A percentile compares a stretch with the other conserved stretches of the same genome.
Conservation (phyloP, 2,113 vertebrate genomes). For the Semnopithecus entellus region DNA sequence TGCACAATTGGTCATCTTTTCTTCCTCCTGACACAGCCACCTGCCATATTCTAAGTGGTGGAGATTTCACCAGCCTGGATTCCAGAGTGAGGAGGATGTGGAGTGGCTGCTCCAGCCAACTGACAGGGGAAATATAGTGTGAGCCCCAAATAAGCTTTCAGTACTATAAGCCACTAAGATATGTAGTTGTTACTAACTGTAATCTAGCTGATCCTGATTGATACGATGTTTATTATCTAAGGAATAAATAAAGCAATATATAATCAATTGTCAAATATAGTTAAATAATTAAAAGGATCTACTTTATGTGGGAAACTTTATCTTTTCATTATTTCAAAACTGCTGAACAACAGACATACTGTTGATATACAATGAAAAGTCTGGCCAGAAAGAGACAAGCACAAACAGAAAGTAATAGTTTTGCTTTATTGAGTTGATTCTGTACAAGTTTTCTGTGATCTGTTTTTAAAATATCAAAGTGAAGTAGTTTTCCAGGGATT, state of each 20-base stretch:
- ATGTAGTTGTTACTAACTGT: not conserved
- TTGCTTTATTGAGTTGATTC: conserved; percentile 16
- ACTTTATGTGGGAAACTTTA: not conserved
- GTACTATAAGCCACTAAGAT: not conserved
- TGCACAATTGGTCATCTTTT: not conserved
- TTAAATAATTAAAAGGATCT: not conserved
- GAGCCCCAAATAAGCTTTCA: not conserved
- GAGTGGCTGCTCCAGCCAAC: not conserved
- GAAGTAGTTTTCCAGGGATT: not conserved
- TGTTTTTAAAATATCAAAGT: not conserved
- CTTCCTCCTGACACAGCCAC: not conserved
- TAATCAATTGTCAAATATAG: not conserved
- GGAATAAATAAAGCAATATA: not conserved
- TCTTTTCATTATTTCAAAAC: not conserved
- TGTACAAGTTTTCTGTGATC: not conserved
- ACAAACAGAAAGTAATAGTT: not conserved
- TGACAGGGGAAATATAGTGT: not conserved
- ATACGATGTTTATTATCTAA: not conserved
- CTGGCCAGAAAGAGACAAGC: not conserved
- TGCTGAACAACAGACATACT: not conserved
- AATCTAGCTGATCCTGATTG: not conserved
- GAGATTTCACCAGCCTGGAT: not conserved
- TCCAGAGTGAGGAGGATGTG: not conserved
- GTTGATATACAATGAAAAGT: not conserved
- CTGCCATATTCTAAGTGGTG: not conserved